A percentile compares a stretch with the other conserved stretches of the same genome.
phyloP scores from a whole-genome alignment of 1,140 invertebrate genomes.

The Tribolium castaneum region DNA sequence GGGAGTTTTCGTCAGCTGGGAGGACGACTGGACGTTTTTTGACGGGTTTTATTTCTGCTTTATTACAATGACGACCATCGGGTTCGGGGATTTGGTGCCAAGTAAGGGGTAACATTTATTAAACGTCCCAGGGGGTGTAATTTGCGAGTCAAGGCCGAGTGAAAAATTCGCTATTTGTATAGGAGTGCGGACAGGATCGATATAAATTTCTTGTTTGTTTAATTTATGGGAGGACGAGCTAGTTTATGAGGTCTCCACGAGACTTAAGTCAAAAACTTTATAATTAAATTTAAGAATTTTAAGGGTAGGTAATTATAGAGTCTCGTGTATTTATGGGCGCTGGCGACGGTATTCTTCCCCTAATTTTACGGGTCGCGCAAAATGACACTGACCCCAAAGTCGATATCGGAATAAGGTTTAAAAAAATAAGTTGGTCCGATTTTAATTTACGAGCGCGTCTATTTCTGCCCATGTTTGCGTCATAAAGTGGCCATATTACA shows the following conservation, averaged over 20 bases:
- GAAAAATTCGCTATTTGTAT: background rate
- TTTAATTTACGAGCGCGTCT: background rate
- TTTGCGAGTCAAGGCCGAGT: background rate
- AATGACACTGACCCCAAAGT: slow-evolving; percentile 7
- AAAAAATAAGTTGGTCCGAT: background rate
- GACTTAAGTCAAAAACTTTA: background rate
- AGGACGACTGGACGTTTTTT: slow-evolving; percentile 90
- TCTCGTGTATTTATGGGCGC: background rate
- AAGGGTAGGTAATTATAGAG: background rate
- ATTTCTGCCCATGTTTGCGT: background rate
- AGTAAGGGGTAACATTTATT: slow-evolving; percentile 68
- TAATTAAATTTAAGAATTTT: slow-evolving; percentile 12
- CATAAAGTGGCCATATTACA: background rate
- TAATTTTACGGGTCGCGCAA: slow-evolving; percentile 14
- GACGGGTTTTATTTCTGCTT: slow-evolving; percentile 96
- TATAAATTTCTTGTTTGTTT: background rate
- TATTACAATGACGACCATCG: slow-evolving; percentile 95
- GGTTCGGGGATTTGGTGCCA: slow-evolving; percentile 92
- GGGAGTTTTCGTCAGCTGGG: slow-evolving; percentile 77
- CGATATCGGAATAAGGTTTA: background rate
- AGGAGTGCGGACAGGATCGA: background rate
- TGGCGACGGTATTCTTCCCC: slow-evolving; percentile 5
- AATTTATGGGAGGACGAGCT: background rate
- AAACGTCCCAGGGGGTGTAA: background rate
- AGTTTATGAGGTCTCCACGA: slow-evolving; percentile 10